phyloP scores from a whole-genome alignment of 2,797 vertebrate genomes.

The Alauda arvensis region DNA sequence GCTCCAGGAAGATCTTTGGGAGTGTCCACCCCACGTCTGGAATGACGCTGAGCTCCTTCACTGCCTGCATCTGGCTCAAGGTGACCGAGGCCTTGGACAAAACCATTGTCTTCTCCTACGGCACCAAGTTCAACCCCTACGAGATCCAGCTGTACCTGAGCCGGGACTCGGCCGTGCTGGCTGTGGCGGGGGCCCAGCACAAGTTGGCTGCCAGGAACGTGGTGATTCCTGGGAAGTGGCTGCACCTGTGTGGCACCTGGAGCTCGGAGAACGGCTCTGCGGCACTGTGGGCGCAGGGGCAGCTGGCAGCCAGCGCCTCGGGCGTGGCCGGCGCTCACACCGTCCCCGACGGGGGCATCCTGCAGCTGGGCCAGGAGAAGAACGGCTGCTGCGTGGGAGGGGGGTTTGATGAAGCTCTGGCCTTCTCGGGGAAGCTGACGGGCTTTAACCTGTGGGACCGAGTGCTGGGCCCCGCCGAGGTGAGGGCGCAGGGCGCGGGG shows the following conservation, averaged over 20 bases:
- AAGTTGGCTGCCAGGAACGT: conserved; percentile 66
- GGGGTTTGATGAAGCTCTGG: conserved; percentile 80
- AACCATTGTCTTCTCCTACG: conserved; percentile 90
- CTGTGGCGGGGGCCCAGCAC: conserved; percentile 78
- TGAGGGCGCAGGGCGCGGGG: conserved; percentile 67
- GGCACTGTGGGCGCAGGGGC: conserved; percentile 80
- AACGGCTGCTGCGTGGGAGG: conserved; percentile 80
- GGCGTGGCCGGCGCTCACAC: conserved; percentile 75
- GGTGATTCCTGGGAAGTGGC: conserved; percentile 75
- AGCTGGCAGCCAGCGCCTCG: conserved; percentile 47
- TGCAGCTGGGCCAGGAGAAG: conserved; percentile 91
- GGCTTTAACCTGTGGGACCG: conserved; percentile 93
- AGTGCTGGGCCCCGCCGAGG: conserved; percentile 78
- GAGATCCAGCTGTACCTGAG: conserved; percentile 90
- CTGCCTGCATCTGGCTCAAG: conserved; percentile 89
- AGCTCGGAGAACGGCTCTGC: conserved; percentile 77
- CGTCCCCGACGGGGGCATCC: conserved; percentile 79
- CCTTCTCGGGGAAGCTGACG: conserved; percentile 89
- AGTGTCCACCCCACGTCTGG: conserved; percentile 74
- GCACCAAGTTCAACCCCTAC: conserved; percentile 83
- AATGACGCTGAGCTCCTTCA: conserved; percentile 79
- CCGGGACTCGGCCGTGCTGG: conserved; percentile 69
- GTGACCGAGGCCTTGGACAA: conserved; percentile 82
- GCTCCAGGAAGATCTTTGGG: conserved; percentile 87
- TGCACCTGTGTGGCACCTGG: conserved; percentile 88